Conservation (phyloP, 1,140 invertebrate genomes). For the Chrysoperla carnea region DNA sequence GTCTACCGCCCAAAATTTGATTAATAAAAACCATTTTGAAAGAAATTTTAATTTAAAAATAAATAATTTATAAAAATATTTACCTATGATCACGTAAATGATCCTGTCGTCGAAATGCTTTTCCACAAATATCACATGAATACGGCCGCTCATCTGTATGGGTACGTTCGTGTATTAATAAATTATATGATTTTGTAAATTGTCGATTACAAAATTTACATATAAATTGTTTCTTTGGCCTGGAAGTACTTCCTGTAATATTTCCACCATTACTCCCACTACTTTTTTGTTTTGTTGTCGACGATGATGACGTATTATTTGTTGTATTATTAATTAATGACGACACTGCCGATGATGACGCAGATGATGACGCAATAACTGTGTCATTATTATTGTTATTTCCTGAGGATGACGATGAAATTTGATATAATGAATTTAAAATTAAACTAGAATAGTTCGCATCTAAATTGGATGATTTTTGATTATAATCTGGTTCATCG, state of each 20-base stretch:
- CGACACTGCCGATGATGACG: conserved; percentile 7
- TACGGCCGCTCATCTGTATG: conserved; percentile 96
- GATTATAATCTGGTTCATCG: conserved; percentile 21
- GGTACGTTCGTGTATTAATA: conserved; percentile 92
- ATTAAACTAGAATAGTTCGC: conserved; percentile 36
- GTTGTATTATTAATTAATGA: conserved; percentile 11
- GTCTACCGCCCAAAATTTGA: too few species aligned
- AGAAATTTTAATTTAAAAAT: neutral
- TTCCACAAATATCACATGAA: conserved; percentile 94
- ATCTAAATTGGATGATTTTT: conserved; percentile 30
- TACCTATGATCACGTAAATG: conserved; percentile 90
- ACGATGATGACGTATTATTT: conserved; percentile 6
- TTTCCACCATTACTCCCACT: too few species aligned
- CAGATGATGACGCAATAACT: conserved; percentile 21
- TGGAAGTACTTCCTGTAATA: conserved; percentile 46
- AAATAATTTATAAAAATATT: conserved; percentile 14
- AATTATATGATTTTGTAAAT: conserved; percentile 96
- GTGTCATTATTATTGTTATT: conserved; percentile 19
- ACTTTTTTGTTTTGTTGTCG: conserved; percentile 5
- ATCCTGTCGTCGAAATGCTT: conserved; percentile 91
- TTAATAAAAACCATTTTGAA: too few species aligned
- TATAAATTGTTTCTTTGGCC: conserved; percentile 94
- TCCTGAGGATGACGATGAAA: conserved; percentile 17
- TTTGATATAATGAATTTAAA: conserved; percentile 38
- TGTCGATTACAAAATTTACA: conserved; percentile 94